These are phyloP conservation scores for Crypturellus tataupa DNA, from an alignment of 2,797 vertebrate genomes.

Conservation along the genomic window DNA sequence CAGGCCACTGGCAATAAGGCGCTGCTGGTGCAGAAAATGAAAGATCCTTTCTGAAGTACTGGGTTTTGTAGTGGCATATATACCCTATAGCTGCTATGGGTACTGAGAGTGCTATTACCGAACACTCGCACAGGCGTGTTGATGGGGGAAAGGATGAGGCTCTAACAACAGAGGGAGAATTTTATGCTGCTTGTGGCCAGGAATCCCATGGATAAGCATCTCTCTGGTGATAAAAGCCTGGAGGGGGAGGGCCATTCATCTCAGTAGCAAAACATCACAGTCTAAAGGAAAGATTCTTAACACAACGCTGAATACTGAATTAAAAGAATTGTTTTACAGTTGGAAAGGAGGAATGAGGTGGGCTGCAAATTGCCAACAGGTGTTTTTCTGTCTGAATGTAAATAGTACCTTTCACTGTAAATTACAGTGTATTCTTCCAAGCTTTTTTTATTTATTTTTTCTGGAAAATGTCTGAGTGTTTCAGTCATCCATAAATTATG, in stretches of 20 bases:
- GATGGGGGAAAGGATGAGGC: background rate
- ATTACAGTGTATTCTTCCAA: slow-evolving; percentile 14
- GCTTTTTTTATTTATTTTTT: background rate
- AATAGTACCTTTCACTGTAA: slow-evolving; percentile 20
- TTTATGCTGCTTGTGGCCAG: background rate
- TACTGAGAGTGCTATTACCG: background rate
- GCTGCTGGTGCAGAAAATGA: background rate
- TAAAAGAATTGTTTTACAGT: background rate
- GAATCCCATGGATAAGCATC: background rate
- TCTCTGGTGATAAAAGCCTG: background rate
- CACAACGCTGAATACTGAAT: background rate
- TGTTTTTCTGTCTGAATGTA: slow-evolving; percentile 11
- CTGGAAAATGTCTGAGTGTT: background rate
- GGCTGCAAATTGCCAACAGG: background rate
- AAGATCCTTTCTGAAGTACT: background rate
- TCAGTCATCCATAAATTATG: slow-evolving; percentile 16
- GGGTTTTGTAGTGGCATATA: background rate
- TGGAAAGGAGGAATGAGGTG: background rate
- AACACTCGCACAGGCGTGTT: background rate
- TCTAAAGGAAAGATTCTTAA: background rate
- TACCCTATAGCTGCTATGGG: background rate
- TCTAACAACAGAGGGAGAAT: background rate
- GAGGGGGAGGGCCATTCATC: background rate
- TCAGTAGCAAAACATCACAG: background rate
- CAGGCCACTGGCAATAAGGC: background rate